Evolutionary conservation across 2,888 invertebrate species (phyloP).

Genomic region (Trypoxylon attenuatum): DNA sequence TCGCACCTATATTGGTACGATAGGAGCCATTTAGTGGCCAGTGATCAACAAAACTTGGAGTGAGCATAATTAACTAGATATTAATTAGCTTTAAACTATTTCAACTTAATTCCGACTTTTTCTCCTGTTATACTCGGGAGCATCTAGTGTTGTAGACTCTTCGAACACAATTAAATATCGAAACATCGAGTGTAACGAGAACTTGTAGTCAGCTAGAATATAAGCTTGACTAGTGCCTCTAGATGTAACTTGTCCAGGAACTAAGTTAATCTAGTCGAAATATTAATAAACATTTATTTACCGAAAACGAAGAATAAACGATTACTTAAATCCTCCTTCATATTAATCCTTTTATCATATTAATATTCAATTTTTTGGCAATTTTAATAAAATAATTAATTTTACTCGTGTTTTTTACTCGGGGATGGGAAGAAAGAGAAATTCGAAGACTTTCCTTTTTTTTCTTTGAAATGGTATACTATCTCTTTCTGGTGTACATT

Average conservation of each 20-base stretch:
- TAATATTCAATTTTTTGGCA: background rate
- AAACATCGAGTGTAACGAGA: slow-evolving; percentile 52
- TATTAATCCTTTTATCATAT: background rate
- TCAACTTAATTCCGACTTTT: slow-evolving; percentile 40
- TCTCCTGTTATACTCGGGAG: slow-evolving; percentile 26
- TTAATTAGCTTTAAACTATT: slow-evolving; percentile 28
- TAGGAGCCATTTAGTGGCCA: slow-evolving; percentile 36
- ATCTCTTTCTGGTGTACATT: slow-evolving; percentile 43
- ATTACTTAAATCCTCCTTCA: background rate
- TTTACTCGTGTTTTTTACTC: background rate
- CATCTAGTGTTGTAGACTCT: slow-evolving; percentile 24
- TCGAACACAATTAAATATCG: slow-evolving; percentile 34
- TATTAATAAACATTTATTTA: slow-evolving; percentile 64
- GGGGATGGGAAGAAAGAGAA: background rate
- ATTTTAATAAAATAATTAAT: background rate
- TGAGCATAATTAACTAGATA: slow-evolving; percentile 33
- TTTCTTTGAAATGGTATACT: slow-evolving; percentile 53
- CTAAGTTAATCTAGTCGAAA: slow-evolving; percentile 58
- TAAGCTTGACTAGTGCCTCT: slow-evolving; percentile 73
- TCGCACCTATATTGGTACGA: slow-evolving; percentile 17
- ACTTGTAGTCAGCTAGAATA: slow-evolving; percentile 61
- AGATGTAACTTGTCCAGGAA: slow-evolving; percentile 64
- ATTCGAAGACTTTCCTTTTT: background rate
- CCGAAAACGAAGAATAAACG: too few relatives aligned
- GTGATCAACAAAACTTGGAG: slow-evolving; percentile 30